Evolutionary conservation across 2,797 vertebrate genomes (phyloP).

Genomic region (Pangasius sanitwongsei): DNA sequence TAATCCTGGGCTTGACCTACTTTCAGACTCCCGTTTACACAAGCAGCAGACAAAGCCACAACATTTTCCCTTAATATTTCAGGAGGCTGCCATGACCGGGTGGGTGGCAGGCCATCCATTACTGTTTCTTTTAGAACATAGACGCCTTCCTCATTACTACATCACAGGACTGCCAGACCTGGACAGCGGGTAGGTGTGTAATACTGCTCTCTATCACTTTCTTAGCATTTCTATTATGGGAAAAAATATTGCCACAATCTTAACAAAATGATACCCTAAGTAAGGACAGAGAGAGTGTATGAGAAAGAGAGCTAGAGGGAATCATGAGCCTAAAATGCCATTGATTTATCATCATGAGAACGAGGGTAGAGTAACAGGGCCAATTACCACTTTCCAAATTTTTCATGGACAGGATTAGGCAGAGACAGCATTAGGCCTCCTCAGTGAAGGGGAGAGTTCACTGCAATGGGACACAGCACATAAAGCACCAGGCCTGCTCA

Average conservation of each 20-base stretch:
- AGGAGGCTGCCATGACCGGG: slow-evolving; percentile 37
- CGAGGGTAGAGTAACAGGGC: slow-evolving; percentile 6
- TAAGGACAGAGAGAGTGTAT: background rate
- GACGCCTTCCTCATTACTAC: slow-evolving; percentile 33
- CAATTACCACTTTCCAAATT: slow-evolving; percentile 36
- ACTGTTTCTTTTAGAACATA: slow-evolving; percentile 25
- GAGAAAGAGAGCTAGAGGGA: background rate
- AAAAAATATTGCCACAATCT: slow-evolving; percentile 2
- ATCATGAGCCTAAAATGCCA: background rate
- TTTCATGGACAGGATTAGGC: slow-evolving; percentile 27
- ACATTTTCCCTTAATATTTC: slow-evolving; percentile 53
- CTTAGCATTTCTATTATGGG: slow-evolving; percentile 8
- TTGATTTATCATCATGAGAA: slow-evolving; percentile 28
- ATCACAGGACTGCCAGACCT: slow-evolving; percentile 18
- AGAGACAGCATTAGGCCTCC: slow-evolving; percentile 29
- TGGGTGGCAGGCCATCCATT: slow-evolving; percentile 31
- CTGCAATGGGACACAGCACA: slow-evolving; percentile 24
- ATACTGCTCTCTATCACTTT: slow-evolving; percentile 8
- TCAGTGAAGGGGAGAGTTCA: slow-evolving; percentile 30
- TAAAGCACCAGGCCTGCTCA: background rate
- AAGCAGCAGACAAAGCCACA: slow-evolving; percentile 52
- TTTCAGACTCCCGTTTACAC: slow-evolving; percentile 45
- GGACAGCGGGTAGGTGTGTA: slow-evolving; percentile 27
- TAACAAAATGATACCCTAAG: slow-evolving; percentile 20
- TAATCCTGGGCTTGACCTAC: slow-evolving; percentile 33